These are phyloP conservation scores for Penaeus indicus DNA, from an alignment of 1,140 invertebrate genomes.

Conservation along the genomic window DNA sequence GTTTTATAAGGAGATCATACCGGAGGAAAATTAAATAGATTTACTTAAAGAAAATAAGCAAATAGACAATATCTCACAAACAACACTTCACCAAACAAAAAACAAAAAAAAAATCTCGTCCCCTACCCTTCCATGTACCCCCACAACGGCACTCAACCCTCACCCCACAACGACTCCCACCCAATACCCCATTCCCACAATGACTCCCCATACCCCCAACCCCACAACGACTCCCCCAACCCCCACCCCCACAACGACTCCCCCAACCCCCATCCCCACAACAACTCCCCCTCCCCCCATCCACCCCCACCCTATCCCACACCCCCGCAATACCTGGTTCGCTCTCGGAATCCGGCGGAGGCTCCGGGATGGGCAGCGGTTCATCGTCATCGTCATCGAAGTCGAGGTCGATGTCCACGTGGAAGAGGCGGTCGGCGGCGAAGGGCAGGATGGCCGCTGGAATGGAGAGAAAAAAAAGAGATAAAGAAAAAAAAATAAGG, in stretches of 20 bases:
- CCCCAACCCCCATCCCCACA: neutral
- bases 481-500: neutral
- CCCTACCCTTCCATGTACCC: no score
- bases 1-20: no score
- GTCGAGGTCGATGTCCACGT: conserved; percentile 23
- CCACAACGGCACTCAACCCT: no score
- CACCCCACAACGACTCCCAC: neutral
- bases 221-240: neutral
- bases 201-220: neutral
- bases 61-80: no score
- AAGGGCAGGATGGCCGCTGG: conserved; percentile 16
- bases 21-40: no score
- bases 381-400: conserved; percentile 36
- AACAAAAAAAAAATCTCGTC: no score
- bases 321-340: neutral
- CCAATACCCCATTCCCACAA: neutral
- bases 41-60: no score
- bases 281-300: neutral
- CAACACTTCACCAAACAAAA: no score
- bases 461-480: neutral
- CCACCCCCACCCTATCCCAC: neutral
- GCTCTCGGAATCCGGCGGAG: conserved; percentile 16
- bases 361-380: conserved; percentile 5
- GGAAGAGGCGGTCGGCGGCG: conserved; percentile 11
- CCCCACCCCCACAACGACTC: neutral